Percentiles rank a stretch among this genome's conserved stretches.
Evolutionary conservation across 2,113 vertebrate genomes (phyloP).

Genomic region (Daboia siamensis): DNA sequence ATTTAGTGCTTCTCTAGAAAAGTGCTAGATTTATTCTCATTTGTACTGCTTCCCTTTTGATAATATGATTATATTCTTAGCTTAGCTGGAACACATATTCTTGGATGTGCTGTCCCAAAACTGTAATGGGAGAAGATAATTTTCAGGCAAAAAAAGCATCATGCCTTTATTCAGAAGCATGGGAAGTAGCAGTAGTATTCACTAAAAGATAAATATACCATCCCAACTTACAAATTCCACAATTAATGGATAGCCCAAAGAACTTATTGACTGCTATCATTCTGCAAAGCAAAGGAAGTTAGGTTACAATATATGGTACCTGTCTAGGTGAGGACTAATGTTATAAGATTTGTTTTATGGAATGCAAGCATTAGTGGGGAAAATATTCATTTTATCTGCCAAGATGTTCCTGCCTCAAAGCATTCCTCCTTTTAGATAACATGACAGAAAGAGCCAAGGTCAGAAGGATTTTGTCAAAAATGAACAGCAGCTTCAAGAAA

Average conservation of each 20-base stretch:
- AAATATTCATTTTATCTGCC: neutral
- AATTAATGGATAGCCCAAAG: neutral
- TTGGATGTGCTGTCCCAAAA: neutral
- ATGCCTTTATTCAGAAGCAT: neutral
- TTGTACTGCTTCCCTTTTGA: neutral
- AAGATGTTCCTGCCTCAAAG: neutral
- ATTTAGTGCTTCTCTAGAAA: neutral
- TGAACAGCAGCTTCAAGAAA: neutral
- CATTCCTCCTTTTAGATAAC: neutral
- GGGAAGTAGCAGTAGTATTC: neutral
- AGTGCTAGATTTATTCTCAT: neutral
- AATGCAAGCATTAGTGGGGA: neutral
- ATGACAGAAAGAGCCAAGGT: neutral
- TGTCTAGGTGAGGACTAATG: neutral
- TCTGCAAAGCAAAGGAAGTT: neutral
- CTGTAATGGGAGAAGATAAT: neutral
- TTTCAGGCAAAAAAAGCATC: neutral
- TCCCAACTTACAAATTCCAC: neutral
- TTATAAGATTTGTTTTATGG: neutral
- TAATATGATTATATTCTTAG: neutral
- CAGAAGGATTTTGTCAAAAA: neutral
- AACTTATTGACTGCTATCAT: neutral
- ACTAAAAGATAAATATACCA: neutral
- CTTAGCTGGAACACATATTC: neutral
- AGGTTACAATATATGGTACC: neutral